Base-by-base conservation (phyloP, 92 coral and sea anemone species). In the Zoanthus sociatus region DNA sequence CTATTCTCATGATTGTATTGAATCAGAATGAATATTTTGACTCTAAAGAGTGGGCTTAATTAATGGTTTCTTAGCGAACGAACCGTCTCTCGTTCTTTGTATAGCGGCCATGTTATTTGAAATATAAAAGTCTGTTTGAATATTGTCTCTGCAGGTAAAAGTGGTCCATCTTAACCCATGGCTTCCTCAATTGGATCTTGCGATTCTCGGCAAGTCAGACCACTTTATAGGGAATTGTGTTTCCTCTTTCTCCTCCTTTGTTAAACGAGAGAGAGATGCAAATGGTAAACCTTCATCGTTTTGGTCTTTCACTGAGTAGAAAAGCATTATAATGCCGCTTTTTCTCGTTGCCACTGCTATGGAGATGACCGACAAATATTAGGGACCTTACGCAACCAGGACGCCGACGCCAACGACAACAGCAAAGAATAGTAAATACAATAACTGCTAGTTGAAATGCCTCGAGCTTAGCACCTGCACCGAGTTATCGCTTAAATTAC, bases 221-320 rank as follows among this genome's bases (percentile, higher is more conserved):
- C 88, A 92, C 71, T 95, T 95, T 76, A 95, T 95, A 42, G 98
- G 98, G 12, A 95, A 94, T 77, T 94, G 96, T 61, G 94, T 94
- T n/a, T 94, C 98, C 13, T 94, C 98, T 1, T 94, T 94, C 71
- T 88, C 95, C 1, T 93, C 98, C 5, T 94, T 93, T 79, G 96
- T 91, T 55, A 94, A 94, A 89, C 93, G 98, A 33, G 98, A 94
- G 50, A 79, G 98, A 58, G 98, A 94, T 78, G 88, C 76, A n/a
- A 88, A 82, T 82, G 96, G 93, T 33, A 83, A 85, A 68, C 75
- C 98, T 20, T 91, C 98, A 0, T 89, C 98, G 11, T 94, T 94
- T 83, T 94, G 93, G 92, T 88, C 96, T 16, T 94, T 90, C 69
- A 82, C 86, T 42, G 87, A 72, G 18, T 83, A 87, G 75, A 37